These are phyloP conservation scores for Drosophila kepulauana DNA, from an alignment of 1,140 invertebrate species.

Conservation along the genomic window DNA sequence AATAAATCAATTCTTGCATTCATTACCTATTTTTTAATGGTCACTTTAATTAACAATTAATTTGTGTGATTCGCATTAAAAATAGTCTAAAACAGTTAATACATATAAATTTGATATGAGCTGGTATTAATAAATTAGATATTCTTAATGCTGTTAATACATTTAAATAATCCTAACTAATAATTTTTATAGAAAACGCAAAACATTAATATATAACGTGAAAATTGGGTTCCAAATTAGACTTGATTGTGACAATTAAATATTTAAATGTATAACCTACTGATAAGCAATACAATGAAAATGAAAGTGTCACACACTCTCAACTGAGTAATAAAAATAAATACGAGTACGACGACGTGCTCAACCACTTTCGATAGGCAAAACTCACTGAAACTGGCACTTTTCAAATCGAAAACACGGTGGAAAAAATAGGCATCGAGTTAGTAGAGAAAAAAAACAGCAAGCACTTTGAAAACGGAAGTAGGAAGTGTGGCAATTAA, in stretches of 20 bases:
- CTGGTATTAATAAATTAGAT: no score
- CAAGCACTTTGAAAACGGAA: slow-evolving; percentile 63
- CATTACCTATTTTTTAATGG: slow-evolving; percentile 30
- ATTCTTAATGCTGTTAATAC: no score
- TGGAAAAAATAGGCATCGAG: slow-evolving; percentile 23
- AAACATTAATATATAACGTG: neutral
- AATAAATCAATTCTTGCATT: slow-evolving; percentile 65
- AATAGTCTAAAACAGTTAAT: neutral
- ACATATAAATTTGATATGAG: neutral
- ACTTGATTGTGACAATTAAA: slow-evolving; percentile 16
- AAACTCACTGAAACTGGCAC: slow-evolving; percentile 26
- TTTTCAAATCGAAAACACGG: slow-evolving; percentile 17
- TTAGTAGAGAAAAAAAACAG: slow-evolving; percentile 13
- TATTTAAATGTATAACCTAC: neutral
- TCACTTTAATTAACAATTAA: slow-evolving; percentile 48
- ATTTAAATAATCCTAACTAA: no score
- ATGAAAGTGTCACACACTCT: slow-evolving; percentile 62
- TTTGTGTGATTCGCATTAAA: slow-evolving; percentile 5
- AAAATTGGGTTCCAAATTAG: neutral
- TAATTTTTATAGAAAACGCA: neutral
- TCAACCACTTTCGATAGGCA: slow-evolving; percentile 68
- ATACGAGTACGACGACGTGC: slow-evolving; percentile 38
- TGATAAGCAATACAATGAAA: slow-evolving; percentile 44
- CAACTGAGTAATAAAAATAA: slow-evolving; percentile 29
- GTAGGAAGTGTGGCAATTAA: slow-evolving; percentile 78